Base-by-base conservation (phyloP, 2,797 vertebrate genomes). In the Etheostoma nigrum region DNA sequence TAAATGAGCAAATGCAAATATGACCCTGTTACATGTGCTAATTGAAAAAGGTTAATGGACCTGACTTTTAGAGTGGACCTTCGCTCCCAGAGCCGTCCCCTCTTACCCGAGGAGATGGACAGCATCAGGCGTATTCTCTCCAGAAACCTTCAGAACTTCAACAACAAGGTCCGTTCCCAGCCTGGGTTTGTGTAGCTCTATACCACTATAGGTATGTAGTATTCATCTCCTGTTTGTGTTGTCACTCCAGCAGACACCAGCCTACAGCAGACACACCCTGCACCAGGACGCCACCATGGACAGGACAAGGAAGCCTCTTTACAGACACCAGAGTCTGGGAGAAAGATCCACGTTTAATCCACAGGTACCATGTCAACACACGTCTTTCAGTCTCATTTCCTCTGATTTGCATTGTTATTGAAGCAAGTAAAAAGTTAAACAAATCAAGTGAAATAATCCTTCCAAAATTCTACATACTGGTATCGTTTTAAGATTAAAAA, bases 261-360 rank as follows among this genome's bases (percentile, higher is more conserved):
- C 95, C 0, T 97, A 97, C 91, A 97, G 92, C 88, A 94, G 95
- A 81, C 96, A 97, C 85, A 95, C 93, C 1, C 89, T 97, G 66
- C 94, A 95, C 0, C 93, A 94, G 47, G 94, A 96, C 40, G 61
- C 76, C 0, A 82, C 81, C 55, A 64, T 67, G 0, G 83, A 86
- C 40, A 84, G 90, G 55, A 82, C 87, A 15, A 92, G 95, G 81
- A 94, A 93, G 86, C 92, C 95, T 19, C 94, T 96, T 42, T 84
- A 93, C 47, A 78, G 93, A 67, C 95, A 95, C 55, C 93, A 90
- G 89, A 94, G 86, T 65, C 85, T 93, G 79, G 88, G 82, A 64
- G 91, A 91, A 62, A 90, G 89, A 80, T 44, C 64, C 86, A 57
- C 74, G 4, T 74, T 58, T n/a, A 69, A 78, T 4, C 76, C 84